phyloP scores from a whole-genome alignment of 1,140 invertebrate species.

The Leptinotarsa lineolata region DNA sequence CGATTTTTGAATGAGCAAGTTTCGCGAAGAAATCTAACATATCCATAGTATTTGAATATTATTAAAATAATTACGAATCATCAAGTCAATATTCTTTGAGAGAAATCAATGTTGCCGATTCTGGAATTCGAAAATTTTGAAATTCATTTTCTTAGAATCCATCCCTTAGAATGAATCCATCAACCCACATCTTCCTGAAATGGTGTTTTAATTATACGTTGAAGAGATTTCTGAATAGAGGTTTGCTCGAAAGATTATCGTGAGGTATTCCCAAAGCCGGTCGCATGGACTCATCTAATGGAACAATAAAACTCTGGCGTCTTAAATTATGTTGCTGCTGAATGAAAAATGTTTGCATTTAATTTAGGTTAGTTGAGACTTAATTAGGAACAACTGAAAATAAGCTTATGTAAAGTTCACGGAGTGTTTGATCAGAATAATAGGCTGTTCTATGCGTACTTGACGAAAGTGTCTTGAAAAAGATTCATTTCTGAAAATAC shows the following conservation, averaged over 20 bases:
- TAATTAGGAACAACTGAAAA: background rate
- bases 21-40: too few relatives aligned
- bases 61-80: too few relatives aligned
- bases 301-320: constrained; percentile 7
- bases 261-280: background rate
- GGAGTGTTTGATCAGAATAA: background rate
- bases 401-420: background rate
- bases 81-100: too few relatives aligned
- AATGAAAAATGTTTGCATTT: background rate
- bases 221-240: background rate
- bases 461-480: background rate
- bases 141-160: too few relatives aligned
- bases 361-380: background rate
- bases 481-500: too few relatives aligned
- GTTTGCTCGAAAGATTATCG: background rate
- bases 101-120: too few relatives aligned
- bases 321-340: background rate
- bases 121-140: too few relatives aligned
- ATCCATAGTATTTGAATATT: too few relatives aligned
- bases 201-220: background rate
- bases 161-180: too few relatives aligned
- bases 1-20: too few relatives aligned
- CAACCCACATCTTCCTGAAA: background rate
- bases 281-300: background rate
- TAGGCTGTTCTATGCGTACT: background rate